Conservation (phyloP, 1,140 invertebrate species). For the Aphis craccivora region DNA sequence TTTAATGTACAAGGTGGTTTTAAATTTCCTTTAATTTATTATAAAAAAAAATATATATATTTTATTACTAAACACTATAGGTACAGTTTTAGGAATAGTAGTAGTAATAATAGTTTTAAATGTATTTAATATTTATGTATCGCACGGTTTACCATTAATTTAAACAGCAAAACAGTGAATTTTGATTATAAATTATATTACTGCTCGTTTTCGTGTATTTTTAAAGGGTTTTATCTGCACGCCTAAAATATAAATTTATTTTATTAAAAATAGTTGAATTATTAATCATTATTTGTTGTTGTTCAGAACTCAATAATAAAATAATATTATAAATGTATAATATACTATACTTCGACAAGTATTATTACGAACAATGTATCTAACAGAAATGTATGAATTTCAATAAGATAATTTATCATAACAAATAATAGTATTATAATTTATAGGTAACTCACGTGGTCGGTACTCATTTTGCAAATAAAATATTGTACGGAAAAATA, state of each 20-base stretch:
- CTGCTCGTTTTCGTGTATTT: background rate
- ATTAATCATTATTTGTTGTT: background rate
- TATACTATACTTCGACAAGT: background rate
- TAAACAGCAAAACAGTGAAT: background rate
- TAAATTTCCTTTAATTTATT: background rate
- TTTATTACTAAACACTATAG: background rate
- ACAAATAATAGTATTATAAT: background rate
- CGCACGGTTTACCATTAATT: background rate
- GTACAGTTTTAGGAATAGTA: background rate
- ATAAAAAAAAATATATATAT: background rate
- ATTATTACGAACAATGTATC: background rate
- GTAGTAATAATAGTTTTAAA: constrained; percentile 7
- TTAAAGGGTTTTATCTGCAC: background rate
- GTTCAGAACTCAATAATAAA: background rate
- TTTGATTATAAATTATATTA: background rate
- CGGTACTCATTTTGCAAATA: background rate
- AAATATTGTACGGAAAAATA: background rate
- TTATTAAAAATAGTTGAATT: background rate
- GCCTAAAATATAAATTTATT: background rate
- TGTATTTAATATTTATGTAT: background rate
- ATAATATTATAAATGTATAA: background rate
- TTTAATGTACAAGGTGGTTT: background rate
- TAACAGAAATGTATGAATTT: background rate
- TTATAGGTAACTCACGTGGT: no score
- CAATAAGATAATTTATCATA: background rate